phyloP scores from a whole-genome alignment of 2,113 vertebrate species.

The Muscicapa adusta region DNA sequence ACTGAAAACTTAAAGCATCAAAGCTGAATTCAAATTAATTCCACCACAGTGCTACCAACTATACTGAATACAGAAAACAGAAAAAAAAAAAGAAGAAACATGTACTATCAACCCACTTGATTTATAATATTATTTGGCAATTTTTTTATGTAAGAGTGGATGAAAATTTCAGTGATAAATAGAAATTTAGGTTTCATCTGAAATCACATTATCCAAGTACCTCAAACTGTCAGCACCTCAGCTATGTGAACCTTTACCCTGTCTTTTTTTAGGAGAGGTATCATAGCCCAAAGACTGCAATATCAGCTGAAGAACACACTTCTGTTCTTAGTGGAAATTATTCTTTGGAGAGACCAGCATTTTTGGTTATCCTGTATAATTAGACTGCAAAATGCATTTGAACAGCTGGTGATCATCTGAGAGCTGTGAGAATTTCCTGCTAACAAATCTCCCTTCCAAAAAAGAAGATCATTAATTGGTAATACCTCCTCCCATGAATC shows the following conservation, averaged over 20 bases:
- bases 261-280: background rate
- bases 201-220: background rate
- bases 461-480: background rate
- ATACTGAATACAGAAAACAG: background rate
- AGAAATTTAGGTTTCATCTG: background rate
- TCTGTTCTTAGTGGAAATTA: background rate
- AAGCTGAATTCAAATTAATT: background rate
- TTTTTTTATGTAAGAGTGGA: background rate
- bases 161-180: background rate
- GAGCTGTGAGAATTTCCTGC: constrained; percentile 4
- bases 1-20: background rate
- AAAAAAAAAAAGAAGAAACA: background rate
- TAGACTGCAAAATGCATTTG: background rate
- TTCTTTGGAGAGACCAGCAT: background rate
- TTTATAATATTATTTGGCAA: background rate
- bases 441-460: background rate
- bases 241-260: background rate
- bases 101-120: background rate
- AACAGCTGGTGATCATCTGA: constrained; percentile 13
- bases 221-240: background rate
- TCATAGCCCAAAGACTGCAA: background rate
- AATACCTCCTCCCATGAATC: background rate
- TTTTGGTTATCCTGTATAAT: background rate
- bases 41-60: background rate
- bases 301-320: background rate